These are phyloP conservation scores for Drosophila stalkeri DNA, from an alignment of 2,888 invertebrate genomes.

Conservation along the genomic window DNA sequence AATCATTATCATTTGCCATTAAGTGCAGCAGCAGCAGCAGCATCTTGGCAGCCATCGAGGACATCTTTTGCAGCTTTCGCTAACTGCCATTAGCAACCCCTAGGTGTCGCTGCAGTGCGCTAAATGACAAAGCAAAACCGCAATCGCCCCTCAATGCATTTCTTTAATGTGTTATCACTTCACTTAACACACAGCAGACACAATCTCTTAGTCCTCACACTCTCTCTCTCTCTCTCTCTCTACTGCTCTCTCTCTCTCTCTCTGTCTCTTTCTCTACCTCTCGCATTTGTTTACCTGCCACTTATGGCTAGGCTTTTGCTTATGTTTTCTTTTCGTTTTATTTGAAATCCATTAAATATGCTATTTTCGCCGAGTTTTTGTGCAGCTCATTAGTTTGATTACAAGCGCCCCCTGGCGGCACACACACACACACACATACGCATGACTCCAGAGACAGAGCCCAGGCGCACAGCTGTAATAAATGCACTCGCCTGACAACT, in stretches of 20 bases:
- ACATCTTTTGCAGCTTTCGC: slow-evolving; percentile 29
- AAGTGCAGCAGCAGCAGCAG: slow-evolving; percentile 63
- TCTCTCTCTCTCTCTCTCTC: not conserved
- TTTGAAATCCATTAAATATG: slow-evolving; percentile 84
- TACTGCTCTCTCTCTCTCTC: not conserved
- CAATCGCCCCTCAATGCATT: slow-evolving; percentile 42
- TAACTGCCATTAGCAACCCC: slow-evolving; percentile 73
- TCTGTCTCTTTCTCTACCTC: not conserved
- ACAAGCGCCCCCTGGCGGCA: slow-evolving; percentile 68
- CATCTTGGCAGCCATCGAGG: slow-evolving; percentile 36
- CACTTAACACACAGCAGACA: slow-evolving; percentile 53
- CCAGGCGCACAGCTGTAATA: slow-evolving; percentile 68
- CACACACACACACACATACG: slow-evolving; percentile 8
- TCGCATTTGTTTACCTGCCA: slow-evolving; percentile 41
- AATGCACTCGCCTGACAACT: slow-evolving; percentile 81
- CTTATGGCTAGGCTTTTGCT: slow-evolving; percentile 36
- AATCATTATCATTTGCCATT: slow-evolving; percentile 80
- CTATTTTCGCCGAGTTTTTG: slow-evolving; percentile 80
- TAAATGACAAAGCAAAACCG: not conserved
- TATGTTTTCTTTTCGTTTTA: slow-evolving; percentile 34
- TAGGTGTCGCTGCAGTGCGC: slow-evolving; percentile 53
- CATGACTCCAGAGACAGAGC: slow-evolving; percentile 33
- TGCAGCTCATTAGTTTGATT: slow-evolving; percentile 76
- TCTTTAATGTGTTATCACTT: slow-evolving; percentile 79
- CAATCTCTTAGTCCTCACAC: slow-evolving; percentile 32